These are phyloP conservation scores for Coelogynopora nodosa DNA, from an alignment of 2,888 invertebrate genomes.

Conservation along the genomic window DNA sequence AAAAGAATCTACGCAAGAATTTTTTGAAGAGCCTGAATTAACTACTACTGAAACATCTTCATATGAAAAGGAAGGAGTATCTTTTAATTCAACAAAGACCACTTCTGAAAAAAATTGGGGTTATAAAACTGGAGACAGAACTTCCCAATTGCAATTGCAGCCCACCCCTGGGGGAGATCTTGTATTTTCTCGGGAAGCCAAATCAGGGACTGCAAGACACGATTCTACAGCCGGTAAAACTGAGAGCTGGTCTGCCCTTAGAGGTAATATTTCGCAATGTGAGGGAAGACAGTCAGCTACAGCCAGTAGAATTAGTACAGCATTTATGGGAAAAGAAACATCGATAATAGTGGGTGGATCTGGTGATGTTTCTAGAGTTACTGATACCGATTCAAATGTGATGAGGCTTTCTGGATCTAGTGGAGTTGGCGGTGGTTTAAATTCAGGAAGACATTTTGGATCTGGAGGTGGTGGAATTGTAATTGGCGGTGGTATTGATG, in stretches of 20 bases:
- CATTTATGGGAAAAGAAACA: background rate
- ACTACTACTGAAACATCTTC: background rate
- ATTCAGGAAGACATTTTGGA: background rate
- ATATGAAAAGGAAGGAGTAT: background rate
- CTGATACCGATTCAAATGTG: background rate
- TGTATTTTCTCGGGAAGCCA: background rate
- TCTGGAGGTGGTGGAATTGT: background rate
- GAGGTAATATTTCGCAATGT: too few species aligned
- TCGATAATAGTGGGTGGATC: background rate
- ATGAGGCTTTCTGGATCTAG: background rate
- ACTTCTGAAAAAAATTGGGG: background rate
- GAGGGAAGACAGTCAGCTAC: too few species aligned
- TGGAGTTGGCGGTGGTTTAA: too few species aligned
- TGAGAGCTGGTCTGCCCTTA: too few species aligned
- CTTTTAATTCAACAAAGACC: background rate
- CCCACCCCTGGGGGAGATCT: background rate
- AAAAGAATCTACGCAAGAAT: background rate
- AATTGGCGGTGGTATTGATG: background rate
- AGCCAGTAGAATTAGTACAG: too few species aligned
- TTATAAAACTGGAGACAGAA: background rate
- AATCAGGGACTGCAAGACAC: too few species aligned
- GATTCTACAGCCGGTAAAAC: too few species aligned
- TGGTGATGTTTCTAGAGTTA: background rate
- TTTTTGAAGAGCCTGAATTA: background rate
- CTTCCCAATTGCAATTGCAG: background rate